A percentile compares a stretch with the other conserved stretches of the same genome.
These are phyloP conservation scores for Myotis myotis DNA, from an alignment of 2,797 vertebrate species.

Conservation along the genomic window DNA sequence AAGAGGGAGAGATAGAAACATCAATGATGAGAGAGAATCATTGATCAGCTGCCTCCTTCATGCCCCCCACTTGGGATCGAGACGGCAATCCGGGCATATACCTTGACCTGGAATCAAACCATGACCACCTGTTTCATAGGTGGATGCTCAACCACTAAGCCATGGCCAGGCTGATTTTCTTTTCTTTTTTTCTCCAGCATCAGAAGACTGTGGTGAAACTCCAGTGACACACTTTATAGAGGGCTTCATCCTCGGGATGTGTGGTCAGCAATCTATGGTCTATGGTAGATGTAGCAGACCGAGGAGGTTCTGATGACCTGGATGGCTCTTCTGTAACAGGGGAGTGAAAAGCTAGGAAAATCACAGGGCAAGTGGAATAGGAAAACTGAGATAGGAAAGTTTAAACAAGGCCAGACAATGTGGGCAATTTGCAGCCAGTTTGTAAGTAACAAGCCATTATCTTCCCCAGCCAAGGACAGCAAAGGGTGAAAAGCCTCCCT, in stretches of 20 bases:
- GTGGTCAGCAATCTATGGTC: not conserved
- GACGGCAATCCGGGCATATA: too few relatives aligned
- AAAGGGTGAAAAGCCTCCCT: not conserved
- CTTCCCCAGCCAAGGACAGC: not conserved
- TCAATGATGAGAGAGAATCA: too few relatives aligned
- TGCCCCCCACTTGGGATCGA: too few relatives aligned
- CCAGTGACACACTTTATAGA: not conserved
- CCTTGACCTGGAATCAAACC: too few relatives aligned
- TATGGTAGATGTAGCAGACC: not conserved
- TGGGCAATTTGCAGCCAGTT: not conserved
- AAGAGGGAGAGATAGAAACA: too few relatives aligned
- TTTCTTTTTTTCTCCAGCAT: not conserved
- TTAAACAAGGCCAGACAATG: not conserved
- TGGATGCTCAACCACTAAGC: too few relatives aligned
- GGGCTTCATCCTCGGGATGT: not conserved
- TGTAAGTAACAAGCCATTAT: not conserved
- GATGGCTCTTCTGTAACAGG: not conserved
- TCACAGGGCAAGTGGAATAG: not conserved
- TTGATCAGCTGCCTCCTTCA: too few relatives aligned
- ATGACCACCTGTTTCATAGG: too few relatives aligned
- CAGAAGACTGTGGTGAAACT: not conserved
- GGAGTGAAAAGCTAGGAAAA: not conserved
- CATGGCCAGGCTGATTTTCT: not conserved
- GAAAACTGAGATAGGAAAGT: not conserved
- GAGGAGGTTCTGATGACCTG: not conserved